Base-by-base conservation (phyloP, 2,797 vertebrate genomes). In the Leucoraja ocellata region DNA sequence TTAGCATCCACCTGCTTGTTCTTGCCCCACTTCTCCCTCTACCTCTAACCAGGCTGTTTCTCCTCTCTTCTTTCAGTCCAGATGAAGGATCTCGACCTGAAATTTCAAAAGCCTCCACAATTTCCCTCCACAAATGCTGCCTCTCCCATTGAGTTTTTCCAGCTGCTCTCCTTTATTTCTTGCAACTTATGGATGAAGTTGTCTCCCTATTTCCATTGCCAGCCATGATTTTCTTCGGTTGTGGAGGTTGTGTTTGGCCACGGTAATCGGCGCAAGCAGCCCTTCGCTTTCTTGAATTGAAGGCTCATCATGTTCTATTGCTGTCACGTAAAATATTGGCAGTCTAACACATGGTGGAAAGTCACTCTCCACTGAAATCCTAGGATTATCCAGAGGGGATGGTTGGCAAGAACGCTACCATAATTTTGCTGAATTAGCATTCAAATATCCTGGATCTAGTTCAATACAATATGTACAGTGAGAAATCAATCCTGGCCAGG, bases 401-500 rank as follows among this genome's bases (percentile, higher is more conserved):
- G 28, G 9, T 73, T 91, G 68, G 65, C 65, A 73, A 73, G 68
- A 11, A 18, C 23, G 28, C 21, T 73, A 68, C 71, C 46, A 36
- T 65, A 91, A 91, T 91, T 71, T 71, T 86, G 58, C 68, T 36
- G n/a, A 88, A 73, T 91, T 91, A 46, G 65, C 88, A 46, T 91
- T 39, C 88, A 73, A 91, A 46, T 74, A 73, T 73, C 65, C 68
- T 39, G 65, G 83, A 86, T 86, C 11, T 6, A 71, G 5, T 18
- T 73, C 88, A 71, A 74, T 65, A 91, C 32, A 73, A 36, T 54
- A 61, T 11, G 28, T 61, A 58, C 16, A 4, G 58, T 46, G 14
- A 73, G 36, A 73, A 73, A 39, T 73, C 68, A 83, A 73, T 73
- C 68, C 23, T 0, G 68, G 65, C 68, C 65, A 91, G 65, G 68